Conservation (phyloP, 2,888 invertebrate species). For the Urechis unicinctus region DNA sequence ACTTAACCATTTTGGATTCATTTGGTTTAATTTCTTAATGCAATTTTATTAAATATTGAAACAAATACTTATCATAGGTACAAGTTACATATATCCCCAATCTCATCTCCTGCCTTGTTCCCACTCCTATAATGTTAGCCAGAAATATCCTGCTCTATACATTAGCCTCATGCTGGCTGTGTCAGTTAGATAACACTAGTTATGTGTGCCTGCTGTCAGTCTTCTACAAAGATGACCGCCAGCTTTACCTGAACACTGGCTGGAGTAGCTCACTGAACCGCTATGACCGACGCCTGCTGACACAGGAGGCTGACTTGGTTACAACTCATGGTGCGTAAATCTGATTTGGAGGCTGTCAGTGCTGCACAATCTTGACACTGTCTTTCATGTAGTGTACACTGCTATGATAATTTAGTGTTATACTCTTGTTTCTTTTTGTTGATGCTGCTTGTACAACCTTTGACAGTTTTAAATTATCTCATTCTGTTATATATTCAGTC, state of each 20-base stretch:
- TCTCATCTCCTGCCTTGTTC: no score
- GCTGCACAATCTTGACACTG: background rate
- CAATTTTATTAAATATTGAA: no score
- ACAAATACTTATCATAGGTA: no score
- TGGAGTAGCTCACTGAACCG: constrained; percentile 90
- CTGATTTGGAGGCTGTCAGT: background rate
- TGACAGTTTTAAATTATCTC: background rate
- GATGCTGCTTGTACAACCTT: background rate
- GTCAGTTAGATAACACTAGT: background rate
- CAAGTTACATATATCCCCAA: no score
- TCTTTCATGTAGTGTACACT: background rate
- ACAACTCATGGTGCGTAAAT: constrained; percentile 61
- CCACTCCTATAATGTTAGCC: no score
- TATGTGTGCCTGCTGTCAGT: no score
- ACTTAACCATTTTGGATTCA: no score
- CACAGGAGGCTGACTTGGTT: constrained; percentile 89
- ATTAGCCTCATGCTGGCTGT: no score
- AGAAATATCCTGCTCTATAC: no score
- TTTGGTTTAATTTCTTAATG: no score
- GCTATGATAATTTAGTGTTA: background rate
- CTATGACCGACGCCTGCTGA: constrained; percentile 89
- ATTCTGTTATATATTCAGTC: constrained; percentile 8
- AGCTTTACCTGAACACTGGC: constrained; percentile 79
- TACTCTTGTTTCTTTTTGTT: background rate
- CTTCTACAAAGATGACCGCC: constrained; percentile 60